These are phyloP conservation scores for Sitobion miscanthi DNA, from an alignment of 1,140 invertebrate species.

Conservation along the genomic window DNA sequence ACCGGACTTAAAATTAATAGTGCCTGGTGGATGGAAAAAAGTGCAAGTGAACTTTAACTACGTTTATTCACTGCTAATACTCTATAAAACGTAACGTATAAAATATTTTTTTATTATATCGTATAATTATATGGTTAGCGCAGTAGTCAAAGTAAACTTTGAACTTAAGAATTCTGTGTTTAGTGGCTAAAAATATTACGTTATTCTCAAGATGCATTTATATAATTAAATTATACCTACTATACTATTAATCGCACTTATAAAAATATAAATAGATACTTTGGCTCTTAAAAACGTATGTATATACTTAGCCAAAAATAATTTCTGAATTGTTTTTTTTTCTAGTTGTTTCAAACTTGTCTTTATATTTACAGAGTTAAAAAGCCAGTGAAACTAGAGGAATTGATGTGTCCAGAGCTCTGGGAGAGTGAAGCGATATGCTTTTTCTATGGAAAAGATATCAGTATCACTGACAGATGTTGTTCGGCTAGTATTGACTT, in stretches of 20 bases:
- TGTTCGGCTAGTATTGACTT: neutral
- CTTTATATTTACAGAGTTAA: neutral
- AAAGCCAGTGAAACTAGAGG: neutral
- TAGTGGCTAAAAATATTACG: no score
- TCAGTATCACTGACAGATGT: neutral
- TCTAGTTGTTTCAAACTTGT: neutral
- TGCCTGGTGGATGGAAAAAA: constrained; percentile 65
- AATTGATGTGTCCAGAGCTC: neutral
- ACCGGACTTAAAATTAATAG: constrained; percentile 70
- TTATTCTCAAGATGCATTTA: neutral
- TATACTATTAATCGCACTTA: no score
- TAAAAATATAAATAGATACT: neutral
- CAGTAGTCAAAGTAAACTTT: no score
- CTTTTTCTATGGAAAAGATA: neutral
- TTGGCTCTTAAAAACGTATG: no score
- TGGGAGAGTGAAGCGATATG: no score
- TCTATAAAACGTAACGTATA: constrained; percentile 21
- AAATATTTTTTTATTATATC: neutral
- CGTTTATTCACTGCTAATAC: constrained; percentile 66
- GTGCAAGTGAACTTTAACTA: constrained; percentile 60
- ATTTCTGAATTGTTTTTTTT: neutral
- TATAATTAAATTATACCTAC: neutral
- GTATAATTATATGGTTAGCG: neutral
- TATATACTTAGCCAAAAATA: neutral
- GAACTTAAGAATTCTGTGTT: no score